Base-by-base conservation (phyloP, 2,113 vertebrate species). In the Leptocoma aspasia region DNA sequence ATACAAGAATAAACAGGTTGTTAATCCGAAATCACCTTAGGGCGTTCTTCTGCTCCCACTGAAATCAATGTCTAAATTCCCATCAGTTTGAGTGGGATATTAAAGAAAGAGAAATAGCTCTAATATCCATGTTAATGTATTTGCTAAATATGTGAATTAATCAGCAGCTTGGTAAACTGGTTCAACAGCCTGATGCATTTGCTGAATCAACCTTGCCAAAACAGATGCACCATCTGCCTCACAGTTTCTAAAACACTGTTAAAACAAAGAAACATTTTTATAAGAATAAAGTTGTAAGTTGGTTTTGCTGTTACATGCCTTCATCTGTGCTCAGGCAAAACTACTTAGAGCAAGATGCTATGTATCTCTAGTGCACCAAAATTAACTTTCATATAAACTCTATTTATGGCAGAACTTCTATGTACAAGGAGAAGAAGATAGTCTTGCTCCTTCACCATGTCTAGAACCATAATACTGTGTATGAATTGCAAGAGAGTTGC, bases 91-190 rank as follows among this genome's bases (percentile, higher is more conserved):
- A 92, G 82, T 82, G 65, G 85, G 88, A 86, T 92, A 92, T 94
- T 90, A 94, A 95, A 94, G 47, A 69, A 71, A 93, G 78, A 91
- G 82, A 73, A 93, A 82, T 64, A 64, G 28, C 68, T 64, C 86
- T 96, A 94, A 94, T 97, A 94, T 94, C 86, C 93, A 95, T 95
- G 90, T 95, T 96, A 95, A 96, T 96, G 66, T 95, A 63, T 95
- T 93, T 96, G 91, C 89, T 88, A 97, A 93, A 92, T 96, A 92
- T 26, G 41, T 93, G 92, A 93, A 91, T 96, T 95, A 94, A 97
- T 90, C 94, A 86, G 56, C 33, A 84, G 82, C 90, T 85, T 91
- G 96, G 77, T 96, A 90, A 96, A 96, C 94, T 95, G 79, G 97
- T 96, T 94, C 82, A 79, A 39, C 96, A 88, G 89, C 89, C 90